Evolutionary conservation across 2,113 vertebrate species (phyloP).

Genomic region (Mesoclemmys tuberculata): DNA sequence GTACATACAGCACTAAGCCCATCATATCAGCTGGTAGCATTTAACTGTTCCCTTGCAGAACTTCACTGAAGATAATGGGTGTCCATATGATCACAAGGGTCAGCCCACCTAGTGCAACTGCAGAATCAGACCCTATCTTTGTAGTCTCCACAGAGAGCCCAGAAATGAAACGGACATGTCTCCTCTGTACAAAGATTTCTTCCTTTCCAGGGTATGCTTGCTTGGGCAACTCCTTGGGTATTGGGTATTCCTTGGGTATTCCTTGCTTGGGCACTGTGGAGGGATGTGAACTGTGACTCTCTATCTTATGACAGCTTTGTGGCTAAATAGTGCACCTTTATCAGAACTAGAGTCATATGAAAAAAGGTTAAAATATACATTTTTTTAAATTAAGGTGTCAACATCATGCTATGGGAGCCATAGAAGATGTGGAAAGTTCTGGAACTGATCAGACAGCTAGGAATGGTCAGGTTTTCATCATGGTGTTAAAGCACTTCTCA

Average conservation of each 20-base stretch:
- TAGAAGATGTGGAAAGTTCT: background rate
- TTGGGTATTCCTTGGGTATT: too few species aligned
- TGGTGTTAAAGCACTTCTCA: background rate
- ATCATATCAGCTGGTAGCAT: background rate
- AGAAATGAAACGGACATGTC: background rate
- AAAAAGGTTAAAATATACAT: background rate
- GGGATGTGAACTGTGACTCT: background rate
- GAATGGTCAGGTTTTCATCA: background rate
- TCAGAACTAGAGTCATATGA: too few species aligned
- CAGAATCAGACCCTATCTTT: background rate
- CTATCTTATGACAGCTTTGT: background rate
- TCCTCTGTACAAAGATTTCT: background rate
- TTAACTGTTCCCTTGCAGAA: background rate
- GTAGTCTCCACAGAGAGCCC: background rate
- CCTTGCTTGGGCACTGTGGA: background rate
- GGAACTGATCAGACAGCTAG: background rate
- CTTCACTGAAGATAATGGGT: background rate
- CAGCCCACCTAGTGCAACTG: too few species aligned
- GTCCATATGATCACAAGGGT: too few species aligned
- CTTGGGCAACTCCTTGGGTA: too few species aligned
- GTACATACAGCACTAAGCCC: background rate
- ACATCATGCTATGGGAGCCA: too few species aligned
- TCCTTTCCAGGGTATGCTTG: background rate
- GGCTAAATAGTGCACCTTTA: background rate
- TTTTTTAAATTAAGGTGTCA: background rate